These are phyloP conservation scores for Dolichomitus sp. DNA, from an alignment of 2,888 invertebrate species.

Conservation along the genomic window DNA sequence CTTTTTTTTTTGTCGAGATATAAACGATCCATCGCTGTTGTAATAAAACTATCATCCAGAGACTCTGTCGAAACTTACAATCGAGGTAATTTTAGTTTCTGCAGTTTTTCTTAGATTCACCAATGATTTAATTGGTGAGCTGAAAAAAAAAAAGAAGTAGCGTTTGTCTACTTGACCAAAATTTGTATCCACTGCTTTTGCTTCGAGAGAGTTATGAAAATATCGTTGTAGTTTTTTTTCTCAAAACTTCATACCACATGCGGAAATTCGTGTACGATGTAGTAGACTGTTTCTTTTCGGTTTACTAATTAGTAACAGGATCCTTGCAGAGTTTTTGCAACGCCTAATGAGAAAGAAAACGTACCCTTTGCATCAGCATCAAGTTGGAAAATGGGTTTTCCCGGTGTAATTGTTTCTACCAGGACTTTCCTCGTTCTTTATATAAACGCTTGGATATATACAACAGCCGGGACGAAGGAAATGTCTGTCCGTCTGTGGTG, in stretches of 20 bases:
- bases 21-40: constrained; percentile 1
- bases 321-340: constrained; percentile 75
- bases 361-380: constrained; percentile 72
- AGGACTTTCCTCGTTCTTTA: constrained; percentile 63
- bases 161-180: too few relatives aligned
- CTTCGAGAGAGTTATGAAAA: neutral
- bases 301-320: constrained; percentile 84
- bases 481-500: constrained; percentile 49
- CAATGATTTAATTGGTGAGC: neutral
- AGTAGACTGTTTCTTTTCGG: constrained; percentile 77
- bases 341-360: constrained; percentile 82
- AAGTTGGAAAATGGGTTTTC: constrained; percentile 70
- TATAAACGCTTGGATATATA: constrained; percentile 28
- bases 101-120: too few relatives aligned
- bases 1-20: neutral
- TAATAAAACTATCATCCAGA: neutral
- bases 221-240: neutral
- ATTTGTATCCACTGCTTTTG: neutral
- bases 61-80: neutral
- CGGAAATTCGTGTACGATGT: constrained; percentile 44
- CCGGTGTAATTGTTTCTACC: constrained; percentile 75
- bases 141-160: too few relatives aligned
- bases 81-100: neutral
- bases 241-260: constrained; percentile 54
- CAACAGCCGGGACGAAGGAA: constrained; percentile 12